Percentiles rank a stretch among this genome's conserved stretches.
These are phyloP conservation scores for Calyptommatus sinebrachiatus DNA, from an alignment of 2,113 vertebrate species.

Conservation along the genomic window DNA sequence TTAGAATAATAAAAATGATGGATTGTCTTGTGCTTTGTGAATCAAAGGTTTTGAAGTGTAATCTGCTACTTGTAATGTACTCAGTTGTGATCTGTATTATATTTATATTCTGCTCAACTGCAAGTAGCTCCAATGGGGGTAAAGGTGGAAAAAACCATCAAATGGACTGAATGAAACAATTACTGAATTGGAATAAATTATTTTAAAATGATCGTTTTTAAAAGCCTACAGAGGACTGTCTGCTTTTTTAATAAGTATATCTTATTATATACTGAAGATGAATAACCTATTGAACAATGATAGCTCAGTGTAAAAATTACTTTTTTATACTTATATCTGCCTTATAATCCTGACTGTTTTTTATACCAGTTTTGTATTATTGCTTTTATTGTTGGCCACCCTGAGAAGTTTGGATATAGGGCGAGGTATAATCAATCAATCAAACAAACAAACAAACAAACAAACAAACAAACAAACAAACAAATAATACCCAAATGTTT, in stretches of 20 bases:
- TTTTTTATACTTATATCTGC: not conserved
- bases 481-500: no score
- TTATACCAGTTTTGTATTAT: no score
- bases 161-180: constrained; percentile 35
- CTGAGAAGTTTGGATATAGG: no score
- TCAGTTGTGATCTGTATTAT: constrained; percentile 61
- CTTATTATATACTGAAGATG: not conserved
- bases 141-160: not conserved
- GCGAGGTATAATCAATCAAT: no score
- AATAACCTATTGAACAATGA: not conserved
- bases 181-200: constrained; percentile 13
- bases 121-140: constrained; percentile 23
- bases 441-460: no score
- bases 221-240: no score
- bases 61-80: constrained; percentile 71
- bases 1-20: constrained; percentile 72
- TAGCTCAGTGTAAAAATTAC: not conserved
- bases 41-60: constrained; percentile 72
- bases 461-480: no score
- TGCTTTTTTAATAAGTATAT: not conserved
- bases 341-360: no score
- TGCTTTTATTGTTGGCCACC: no score
- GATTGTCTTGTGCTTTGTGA: constrained; percentile 64
- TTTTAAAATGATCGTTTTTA: constrained; percentile 15
- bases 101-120: constrained; percentile 38